These are phyloP conservation scores for Semnopithecus entellus DNA, from an alignment of 2,113 vertebrate species.

Conservation along the genomic window DNA sequence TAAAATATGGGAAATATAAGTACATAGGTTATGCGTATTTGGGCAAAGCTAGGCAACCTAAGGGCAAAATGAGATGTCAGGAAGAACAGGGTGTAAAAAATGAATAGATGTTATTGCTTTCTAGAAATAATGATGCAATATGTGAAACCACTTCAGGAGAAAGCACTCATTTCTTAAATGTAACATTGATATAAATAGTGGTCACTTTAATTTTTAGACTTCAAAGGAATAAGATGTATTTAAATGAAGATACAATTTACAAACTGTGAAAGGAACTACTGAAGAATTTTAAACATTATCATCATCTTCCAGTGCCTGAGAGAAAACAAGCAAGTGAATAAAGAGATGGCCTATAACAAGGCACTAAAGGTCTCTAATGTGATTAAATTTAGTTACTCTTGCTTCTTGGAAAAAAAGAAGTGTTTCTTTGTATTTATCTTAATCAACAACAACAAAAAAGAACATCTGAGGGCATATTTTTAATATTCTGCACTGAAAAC, in stretches of 20 bases:
- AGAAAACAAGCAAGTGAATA: background rate
- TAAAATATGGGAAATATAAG: background rate
- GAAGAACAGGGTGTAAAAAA: background rate
- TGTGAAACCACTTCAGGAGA: background rate
- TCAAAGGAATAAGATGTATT: background rate
- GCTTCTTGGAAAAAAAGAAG: background rate
- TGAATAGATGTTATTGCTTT: background rate
- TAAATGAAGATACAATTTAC: background rate
- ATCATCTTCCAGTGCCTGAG: background rate
- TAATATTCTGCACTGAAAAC: background rate
- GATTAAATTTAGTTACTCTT: background rate
- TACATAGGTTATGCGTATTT: background rate
- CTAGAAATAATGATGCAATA: background rate
- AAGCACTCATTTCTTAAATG: background rate
- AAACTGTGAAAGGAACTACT: background rate
- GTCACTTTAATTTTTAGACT: background rate
- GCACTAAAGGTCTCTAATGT: background rate
- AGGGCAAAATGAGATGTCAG: background rate
- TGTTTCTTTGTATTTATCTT: background rate
- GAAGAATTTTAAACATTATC: background rate
- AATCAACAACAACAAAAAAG: background rate
- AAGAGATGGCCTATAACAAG: background rate
- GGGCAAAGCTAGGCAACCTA: background rate
- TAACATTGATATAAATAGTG: background rate
- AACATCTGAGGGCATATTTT: background rate